Evolutionary conservation across 2,113 vertebrate species (phyloP), one percentile per base, ranked within the genome.

Genomic region (Elephantulus edwardii): DNA sequence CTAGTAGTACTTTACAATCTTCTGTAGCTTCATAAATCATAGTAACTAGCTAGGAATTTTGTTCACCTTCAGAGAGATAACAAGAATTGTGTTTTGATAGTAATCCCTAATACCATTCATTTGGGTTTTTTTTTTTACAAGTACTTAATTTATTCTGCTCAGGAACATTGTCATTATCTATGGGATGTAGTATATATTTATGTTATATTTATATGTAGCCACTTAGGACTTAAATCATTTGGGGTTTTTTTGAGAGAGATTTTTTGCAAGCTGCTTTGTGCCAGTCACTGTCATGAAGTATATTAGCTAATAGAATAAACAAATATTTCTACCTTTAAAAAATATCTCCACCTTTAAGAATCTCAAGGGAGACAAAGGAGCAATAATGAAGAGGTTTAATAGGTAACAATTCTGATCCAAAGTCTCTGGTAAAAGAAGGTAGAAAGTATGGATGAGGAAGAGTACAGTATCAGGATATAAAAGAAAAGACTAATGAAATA

Each of bases 151-250:
- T 14, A 28, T 2, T 80, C 85, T 92, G 58, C 16, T 85, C 78
- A 81, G n/a, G n/a, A 75, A 75, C 10, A 68, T 80, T 76, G 58
- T 89, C 66, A 74, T 60, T 70, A 74, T 35, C 22, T 81, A 76
- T 44, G 50, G 86, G 28, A 28, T 54, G 70, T 48, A n/a, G 75
- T 48, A 81, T 74, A 56, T 35, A 50, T 58, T 86, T 80, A 17
- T 62, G 56, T 89, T 74, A 56, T n/a, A 77, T 28, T 83, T 88
- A 40, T 66, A 89, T 85, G 80, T 89, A 85, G 66, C n/a, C 68
- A 86, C 50, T 66, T 72, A 58, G 38, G 50, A 24, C 54, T 75
- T 86, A 86, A 90, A 76, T 76, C 46, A n/a, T n/a, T n/a, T n/a
- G n/a, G n/a, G n/a, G n/a, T n/a, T 74, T 30, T 85, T 74, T 86